Conservation (phyloP, 2,888 invertebrate genomes). For the Lucinisca nassula region DNA sequence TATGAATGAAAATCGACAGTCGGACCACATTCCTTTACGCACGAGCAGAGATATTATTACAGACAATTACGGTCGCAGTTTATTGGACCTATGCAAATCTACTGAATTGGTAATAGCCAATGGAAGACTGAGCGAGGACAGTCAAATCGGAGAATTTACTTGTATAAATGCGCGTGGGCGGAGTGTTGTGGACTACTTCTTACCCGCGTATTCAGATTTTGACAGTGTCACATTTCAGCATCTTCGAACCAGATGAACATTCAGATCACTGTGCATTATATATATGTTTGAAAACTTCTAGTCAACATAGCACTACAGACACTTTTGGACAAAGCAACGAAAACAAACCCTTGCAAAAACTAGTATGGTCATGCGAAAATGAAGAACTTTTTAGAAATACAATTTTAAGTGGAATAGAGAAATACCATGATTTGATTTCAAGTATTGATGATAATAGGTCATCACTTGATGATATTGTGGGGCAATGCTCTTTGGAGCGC, state of each 20-base stretch:
- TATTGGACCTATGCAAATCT: background rate
- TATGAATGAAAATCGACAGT: background rate
- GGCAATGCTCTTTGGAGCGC: no score
- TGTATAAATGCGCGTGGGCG: background rate
- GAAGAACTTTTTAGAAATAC: background rate
- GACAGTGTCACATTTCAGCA: background rate
- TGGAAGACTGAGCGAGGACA: background rate
- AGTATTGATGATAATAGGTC: background rate
- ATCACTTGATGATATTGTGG: background rate
- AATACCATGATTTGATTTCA: background rate
- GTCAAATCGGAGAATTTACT: background rate
- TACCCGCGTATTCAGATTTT: background rate
- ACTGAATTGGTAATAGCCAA: background rate
- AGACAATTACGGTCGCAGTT: background rate
- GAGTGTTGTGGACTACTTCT: constrained; percentile 15
- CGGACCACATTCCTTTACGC: background rate
- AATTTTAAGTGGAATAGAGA: background rate
- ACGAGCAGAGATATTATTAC: background rate
- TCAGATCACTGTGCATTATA: background rate
- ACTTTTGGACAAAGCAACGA: background rate
- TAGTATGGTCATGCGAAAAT: background rate
- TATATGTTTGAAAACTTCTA: background rate
- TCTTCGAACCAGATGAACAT: background rate
- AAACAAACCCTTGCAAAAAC: background rate
- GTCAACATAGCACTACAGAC: background rate